Evolutionary conservation across 2,888 invertebrate genomes (phyloP).

Genomic region (Dasysyrphus albostriatus): DNA sequence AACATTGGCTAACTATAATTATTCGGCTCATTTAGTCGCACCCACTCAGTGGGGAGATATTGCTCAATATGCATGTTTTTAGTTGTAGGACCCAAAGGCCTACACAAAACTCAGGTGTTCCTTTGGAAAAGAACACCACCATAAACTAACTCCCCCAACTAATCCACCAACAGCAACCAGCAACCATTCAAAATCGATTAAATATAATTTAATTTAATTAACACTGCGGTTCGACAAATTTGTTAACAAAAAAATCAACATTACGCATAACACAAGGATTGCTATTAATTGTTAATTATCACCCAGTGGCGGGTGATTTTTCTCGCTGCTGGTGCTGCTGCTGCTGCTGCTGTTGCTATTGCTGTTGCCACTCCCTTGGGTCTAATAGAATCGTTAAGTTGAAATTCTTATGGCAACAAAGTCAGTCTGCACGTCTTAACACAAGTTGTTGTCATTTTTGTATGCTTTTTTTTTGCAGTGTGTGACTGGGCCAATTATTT

Average conservation of each 20-base stretch:
- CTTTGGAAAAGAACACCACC: background rate
- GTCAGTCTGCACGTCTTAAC: conserved; percentile 13
- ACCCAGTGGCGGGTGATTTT: conserved; percentile 49
- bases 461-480: background rate
- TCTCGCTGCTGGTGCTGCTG: background rate
- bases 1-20: conserved; percentile 38
- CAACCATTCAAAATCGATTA: conserved; percentile 54
- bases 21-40: conserved; percentile 59
- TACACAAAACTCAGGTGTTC: conserved; percentile 7
- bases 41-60: conserved; percentile 55
- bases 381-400: conserved; percentile 63
- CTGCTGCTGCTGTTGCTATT: too few relatives aligned
- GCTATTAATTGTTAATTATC: conserved; percentile 69
- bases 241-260: conserved; percentile 71
- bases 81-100: conserved; percentile 15
- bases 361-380: conserved; percentile 49
- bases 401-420: conserved; percentile 45
- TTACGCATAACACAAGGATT: conserved; percentile 56
- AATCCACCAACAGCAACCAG: background rate
- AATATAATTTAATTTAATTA: conserved; percentile 71
- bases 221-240: conserved; percentile 60
- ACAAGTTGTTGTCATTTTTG: conserved; percentile 15
- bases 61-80: conserved; percentile 36
- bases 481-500: conserved; percentile 29
- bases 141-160: conserved; percentile 24